A percentile compares a stretch with the other conserved stretches of the same genome.
Conservation (phyloP, 2,797 vertebrate species). For the Amniataba percoides region DNA sequence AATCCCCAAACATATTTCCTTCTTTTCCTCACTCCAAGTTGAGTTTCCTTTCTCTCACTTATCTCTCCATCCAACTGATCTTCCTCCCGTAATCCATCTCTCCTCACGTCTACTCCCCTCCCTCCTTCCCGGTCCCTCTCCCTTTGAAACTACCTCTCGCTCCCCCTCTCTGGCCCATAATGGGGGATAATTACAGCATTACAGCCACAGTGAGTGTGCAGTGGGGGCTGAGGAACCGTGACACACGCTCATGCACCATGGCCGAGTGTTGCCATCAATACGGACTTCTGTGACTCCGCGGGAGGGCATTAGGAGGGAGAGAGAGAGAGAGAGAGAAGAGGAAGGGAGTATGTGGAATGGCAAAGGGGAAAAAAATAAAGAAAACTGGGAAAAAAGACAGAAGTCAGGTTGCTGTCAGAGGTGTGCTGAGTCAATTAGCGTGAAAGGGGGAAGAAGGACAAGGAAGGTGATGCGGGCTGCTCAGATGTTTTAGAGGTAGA, state of each 20-base stretch:
- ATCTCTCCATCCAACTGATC: constrained; percentile 26
- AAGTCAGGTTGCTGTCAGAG: constrained; percentile 30
- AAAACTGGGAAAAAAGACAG: constrained; percentile 4
- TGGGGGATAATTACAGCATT: constrained; percentile 80
- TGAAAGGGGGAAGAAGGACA: constrained; percentile 6
- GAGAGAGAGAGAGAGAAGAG: constrained; percentile 5
- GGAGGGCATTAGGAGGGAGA: constrained; percentile 57
- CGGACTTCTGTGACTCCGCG: constrained; percentile 61
- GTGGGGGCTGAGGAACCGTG: constrained; percentile 66
- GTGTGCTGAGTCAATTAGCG: constrained; percentile 57
- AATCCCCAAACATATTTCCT: constrained; percentile 39
- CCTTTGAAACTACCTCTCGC: constrained; percentile 30
- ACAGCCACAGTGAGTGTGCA: constrained; percentile 67
- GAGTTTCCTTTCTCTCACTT: constrained; percentile 25
- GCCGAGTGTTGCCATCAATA: constrained; percentile 65
- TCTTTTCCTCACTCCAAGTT: constrained; percentile 13
- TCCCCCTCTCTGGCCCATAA: constrained; percentile 56
- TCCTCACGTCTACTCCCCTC: constrained; percentile 16
- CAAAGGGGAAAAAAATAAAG: constrained; percentile 23
- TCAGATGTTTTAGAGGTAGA: constrained; percentile 21
- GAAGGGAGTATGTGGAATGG: constrained; percentile 13
- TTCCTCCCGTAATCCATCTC: constrained; percentile 5
- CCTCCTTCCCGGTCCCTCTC: not conserved
- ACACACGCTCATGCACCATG: constrained; percentile 73
- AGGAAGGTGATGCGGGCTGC: not conserved